These are phyloP conservation scores for Drosophila gaucha DNA, from an alignment of 2,888 invertebrate species.

Conservation along the genomic window DNA sequence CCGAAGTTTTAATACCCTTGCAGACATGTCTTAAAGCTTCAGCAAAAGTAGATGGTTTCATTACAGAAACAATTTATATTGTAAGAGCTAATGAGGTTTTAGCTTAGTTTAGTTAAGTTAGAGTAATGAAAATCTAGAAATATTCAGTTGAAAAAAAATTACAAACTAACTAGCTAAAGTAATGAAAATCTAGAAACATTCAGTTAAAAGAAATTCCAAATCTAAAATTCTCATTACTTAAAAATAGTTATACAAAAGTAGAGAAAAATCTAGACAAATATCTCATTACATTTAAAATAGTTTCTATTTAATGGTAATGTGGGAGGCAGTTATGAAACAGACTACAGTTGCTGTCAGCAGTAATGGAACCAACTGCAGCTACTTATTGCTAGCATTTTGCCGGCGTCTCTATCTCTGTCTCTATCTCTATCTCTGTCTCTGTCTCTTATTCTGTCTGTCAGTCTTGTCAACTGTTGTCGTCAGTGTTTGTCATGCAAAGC, in stretches of 20 bases:
- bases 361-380: slow-evolving; percentile 27
- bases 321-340: background rate
- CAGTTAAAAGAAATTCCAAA: background rate
- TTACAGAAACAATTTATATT: no score
- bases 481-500: slow-evolving; percentile 60
- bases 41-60: background rate
- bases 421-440: no score
- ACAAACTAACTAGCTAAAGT: no score
- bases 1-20: background rate
- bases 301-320: slow-evolving; percentile 6
- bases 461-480: slow-evolving; percentile 48
- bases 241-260: no score
- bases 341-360: slow-evolving; percentile 18
- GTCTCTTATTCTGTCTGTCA: slow-evolving; percentile 31
- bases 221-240: background rate
- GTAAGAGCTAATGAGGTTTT: no score
- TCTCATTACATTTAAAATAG: background rate
- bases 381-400: slow-evolving; percentile 16
- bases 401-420: slow-evolving; percentile 14
- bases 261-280: background rate
- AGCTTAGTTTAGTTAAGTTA: no score
- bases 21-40: background rate
- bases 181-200: background rate
- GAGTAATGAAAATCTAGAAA: no score
- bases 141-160: background rate